phyloP scores from a whole-genome alignment of 1,140 invertebrate genomes.

The Bacillus rossius region DNA sequence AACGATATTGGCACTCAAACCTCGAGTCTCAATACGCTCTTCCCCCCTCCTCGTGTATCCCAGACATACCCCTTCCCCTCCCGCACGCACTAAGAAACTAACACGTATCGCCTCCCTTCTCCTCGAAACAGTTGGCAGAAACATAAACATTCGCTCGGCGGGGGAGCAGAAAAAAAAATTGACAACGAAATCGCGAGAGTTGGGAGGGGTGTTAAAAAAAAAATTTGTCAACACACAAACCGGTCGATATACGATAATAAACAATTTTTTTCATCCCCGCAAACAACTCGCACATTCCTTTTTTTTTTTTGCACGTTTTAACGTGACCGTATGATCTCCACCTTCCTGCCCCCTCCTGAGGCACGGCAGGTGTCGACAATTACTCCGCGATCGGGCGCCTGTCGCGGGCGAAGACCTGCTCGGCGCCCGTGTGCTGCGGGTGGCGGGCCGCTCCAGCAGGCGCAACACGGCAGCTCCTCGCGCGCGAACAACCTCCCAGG shows the following conservation, averaged over 20 bases:
- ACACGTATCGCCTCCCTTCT: not conserved
- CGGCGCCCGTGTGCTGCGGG: no score
- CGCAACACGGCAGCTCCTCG: no score
- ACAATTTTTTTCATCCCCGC: not conserved
- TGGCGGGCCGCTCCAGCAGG: no score
- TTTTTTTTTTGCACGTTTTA: no score
- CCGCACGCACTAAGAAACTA: not conserved
- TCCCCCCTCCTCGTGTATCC: not conserved
- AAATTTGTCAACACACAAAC: constrained; percentile 5
- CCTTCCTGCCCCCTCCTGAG: constrained; percentile 3
- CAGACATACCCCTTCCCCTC: not conserved
- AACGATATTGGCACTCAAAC: constrained; percentile 7
- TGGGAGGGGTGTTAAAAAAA: constrained; percentile 1
- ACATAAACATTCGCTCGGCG: not conserved
- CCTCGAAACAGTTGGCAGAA: not conserved
- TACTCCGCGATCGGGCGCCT: constrained; percentile 15
- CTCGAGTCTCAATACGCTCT: constrained; percentile 10
- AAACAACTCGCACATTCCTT: no score
- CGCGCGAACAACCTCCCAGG: no score
- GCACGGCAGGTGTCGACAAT: no score
- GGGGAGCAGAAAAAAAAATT: constrained; percentile 4
- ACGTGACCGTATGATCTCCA: not conserved
- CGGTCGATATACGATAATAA: constrained; percentile 20
- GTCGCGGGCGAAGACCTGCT: constrained; percentile 16
- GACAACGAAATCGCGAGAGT: no score